Percentiles rank a stretch among this genome's conserved stretches.
These are phyloP conservation scores for Caenorhabditis macrosperma DNA, from an alignment of 2,888 invertebrate species.

Conservation along the genomic window DNA sequence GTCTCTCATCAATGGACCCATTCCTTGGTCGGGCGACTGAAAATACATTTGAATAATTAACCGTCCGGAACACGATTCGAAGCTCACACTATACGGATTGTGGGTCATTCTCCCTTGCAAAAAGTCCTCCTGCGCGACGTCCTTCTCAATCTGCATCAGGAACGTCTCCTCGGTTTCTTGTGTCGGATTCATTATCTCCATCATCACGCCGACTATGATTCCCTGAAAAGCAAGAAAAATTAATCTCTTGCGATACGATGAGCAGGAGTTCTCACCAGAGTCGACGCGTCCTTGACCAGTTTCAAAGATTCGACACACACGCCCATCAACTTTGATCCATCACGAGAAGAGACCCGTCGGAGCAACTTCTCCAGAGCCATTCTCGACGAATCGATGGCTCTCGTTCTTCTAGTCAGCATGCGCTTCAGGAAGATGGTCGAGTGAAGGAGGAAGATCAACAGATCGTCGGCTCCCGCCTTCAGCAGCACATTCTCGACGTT, in stretches of 20 bases:
- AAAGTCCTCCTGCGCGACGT: conserved; percentile 98
- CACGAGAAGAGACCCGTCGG: conserved; percentile 50
- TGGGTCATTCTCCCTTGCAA: conserved; percentile 91
- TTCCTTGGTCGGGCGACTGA: conserved; percentile 89
- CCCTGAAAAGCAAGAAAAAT: conserved; percentile 43
- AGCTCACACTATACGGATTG: conserved; percentile 90
- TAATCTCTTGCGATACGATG: too few relatives aligned
- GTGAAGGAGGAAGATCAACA: conserved; percentile 65
- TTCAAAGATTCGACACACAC: conserved; percentile 59
- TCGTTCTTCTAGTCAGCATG: conserved; percentile 40
- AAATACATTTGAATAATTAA: too few relatives aligned
- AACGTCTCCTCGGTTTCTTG: conserved; percentile 97
- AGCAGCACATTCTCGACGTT: conserved; percentile 62
- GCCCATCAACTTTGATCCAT: conserved; percentile 53
- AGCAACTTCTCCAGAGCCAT: conserved; percentile 60
- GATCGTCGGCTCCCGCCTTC: conserved; percentile 60
- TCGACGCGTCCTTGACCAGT: conserved; percentile 39
- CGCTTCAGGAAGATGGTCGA: conserved; percentile 65
- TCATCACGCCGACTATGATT: conserved; percentile 64
- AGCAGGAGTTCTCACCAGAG: conserved; percentile 39
- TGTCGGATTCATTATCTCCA: conserved; percentile 89
- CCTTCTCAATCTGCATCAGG: conserved; percentile 95
- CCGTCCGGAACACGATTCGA: background rate
- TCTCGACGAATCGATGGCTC: conserved; percentile 60
- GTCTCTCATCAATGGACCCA: conserved; percentile 97